A percentile compares a stretch with the other conserved stretches of the same genome.
Evolutionary conservation across 2,888 invertebrate species (phyloP).

Genomic region (Coleophora deauratella): DNA sequence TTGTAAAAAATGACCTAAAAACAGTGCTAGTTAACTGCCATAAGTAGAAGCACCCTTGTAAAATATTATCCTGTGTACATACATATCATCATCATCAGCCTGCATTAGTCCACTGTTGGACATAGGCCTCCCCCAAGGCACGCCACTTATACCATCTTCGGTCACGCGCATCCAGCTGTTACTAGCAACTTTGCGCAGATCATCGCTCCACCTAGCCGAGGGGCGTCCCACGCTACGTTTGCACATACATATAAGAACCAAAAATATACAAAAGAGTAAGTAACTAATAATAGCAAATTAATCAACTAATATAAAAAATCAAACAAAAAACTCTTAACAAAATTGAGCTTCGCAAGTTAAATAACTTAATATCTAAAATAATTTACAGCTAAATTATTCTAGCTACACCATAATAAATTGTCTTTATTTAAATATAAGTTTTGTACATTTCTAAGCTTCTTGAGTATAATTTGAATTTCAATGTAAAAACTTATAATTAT

Average conservation of each 20-base stretch:
- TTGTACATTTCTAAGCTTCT: constrained; percentile 65
- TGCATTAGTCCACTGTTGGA: too few species aligned
- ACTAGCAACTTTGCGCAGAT: too few species aligned
- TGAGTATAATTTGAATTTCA: constrained; percentile 26
- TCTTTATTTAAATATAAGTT: constrained; percentile 40
- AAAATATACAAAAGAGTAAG: constrained; percentile 19
- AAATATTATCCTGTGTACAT: too few species aligned
- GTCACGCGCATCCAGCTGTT: too few species aligned
- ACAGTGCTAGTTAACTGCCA: too few species aligned
- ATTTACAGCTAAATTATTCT: constrained; percentile 49
- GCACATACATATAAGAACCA: constrained; percentile 6
- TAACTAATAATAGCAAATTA: constrained; percentile 18
- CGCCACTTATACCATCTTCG: too few species aligned
- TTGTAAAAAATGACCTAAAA: too few species aligned
- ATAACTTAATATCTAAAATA: constrained; percentile 16
- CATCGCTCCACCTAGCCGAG: too few species aligned
- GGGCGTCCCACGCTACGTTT: too few species aligned
- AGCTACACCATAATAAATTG: constrained; percentile 50
- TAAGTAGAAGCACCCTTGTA: too few species aligned
- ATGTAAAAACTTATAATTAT: constrained; percentile 13
- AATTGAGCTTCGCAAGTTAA: constrained; percentile 15
- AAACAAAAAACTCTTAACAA: constrained; percentile 3
- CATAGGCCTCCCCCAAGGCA: too few species aligned
- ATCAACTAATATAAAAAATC: background rate
- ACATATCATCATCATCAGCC: too few species aligned